phyloP scores from a whole-genome alignment of 1,140 invertebrate species.

The Drosophila prosaltans region DNA sequence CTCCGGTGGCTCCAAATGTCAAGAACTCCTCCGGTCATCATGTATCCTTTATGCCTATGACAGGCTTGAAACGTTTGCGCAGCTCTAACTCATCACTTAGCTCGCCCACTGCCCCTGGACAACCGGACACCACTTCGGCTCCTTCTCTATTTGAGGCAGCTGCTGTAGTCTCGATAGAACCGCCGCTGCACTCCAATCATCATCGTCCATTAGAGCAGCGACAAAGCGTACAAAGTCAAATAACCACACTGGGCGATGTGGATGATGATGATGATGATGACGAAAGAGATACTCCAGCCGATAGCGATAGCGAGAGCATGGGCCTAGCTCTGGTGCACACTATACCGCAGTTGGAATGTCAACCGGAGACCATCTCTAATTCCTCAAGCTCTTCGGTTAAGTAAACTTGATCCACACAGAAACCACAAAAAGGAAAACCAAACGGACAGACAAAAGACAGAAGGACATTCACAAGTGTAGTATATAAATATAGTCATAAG shows the following conservation, averaged over 20 bases:
- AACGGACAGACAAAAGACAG: not conserved
- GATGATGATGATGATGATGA: slow-evolving; percentile 44
- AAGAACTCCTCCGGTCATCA: slow-evolving; percentile 67
- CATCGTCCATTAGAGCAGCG: slow-evolving; percentile 68
- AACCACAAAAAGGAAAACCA: not conserved
- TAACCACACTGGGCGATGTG: slow-evolving; percentile 76
- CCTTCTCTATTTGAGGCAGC: slow-evolving; percentile 60
- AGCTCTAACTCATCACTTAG: slow-evolving; percentile 57
- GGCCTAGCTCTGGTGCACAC: slow-evolving; percentile 63
- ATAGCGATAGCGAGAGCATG: slow-evolving; percentile 57
- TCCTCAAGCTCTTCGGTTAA: slow-evolving; percentile 73
- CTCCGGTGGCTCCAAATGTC: slow-evolving; percentile 48
- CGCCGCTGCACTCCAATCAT: slow-evolving; percentile 26
- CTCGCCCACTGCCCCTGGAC: slow-evolving; percentile 38
- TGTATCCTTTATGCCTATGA: slow-evolving; percentile 69
- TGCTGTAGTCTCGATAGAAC: slow-evolving; percentile 18
- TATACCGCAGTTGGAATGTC: slow-evolving; percentile 60
- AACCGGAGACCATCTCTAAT: slow-evolving; percentile 46
- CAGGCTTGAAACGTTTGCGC: slow-evolving; percentile 58
- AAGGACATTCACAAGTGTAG: not conserved
- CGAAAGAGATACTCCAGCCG: not conserved
- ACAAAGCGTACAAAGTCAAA: slow-evolving; percentile 75
- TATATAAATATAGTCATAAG: slow-evolving; percentile 29
- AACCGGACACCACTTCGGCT: slow-evolving; percentile 49
- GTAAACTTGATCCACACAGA: slow-evolving; percentile 48